phyloP scores from a whole-genome alignment of 2,113 vertebrate genomes.

The Catharus bicknelli region DNA sequence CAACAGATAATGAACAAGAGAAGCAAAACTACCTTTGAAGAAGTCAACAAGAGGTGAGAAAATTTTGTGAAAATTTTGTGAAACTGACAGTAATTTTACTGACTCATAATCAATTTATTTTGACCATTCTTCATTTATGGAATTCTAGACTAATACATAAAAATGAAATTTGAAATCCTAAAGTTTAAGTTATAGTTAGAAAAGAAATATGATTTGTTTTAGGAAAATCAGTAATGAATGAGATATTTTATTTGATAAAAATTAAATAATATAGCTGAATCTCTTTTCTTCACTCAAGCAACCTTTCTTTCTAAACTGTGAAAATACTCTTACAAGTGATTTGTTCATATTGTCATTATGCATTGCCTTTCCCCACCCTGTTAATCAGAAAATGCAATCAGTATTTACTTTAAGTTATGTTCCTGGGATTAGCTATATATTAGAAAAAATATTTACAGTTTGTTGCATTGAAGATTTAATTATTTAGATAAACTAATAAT shows the following conservation, averaged over 20 bases:
- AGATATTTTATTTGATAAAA: not conserved
- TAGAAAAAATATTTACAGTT: not conserved
- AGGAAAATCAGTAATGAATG: not conserved
- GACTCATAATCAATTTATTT: not conserved
- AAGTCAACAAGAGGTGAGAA: not conserved
- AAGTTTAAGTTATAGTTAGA: not conserved
- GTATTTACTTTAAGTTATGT: not conserved
- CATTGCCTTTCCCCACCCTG: not conserved
- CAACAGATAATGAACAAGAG: not conserved
- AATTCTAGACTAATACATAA: not conserved
- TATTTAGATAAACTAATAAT: not conserved
- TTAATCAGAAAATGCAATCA: not conserved
- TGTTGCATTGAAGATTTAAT: not conserved
- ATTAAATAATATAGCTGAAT: not conserved
- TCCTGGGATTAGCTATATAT: not conserved
- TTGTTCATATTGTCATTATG: not conserved
- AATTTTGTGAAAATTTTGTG: not conserved
- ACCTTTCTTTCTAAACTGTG: not conserved
- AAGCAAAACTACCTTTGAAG: not conserved
- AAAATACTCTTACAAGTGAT: not conserved
- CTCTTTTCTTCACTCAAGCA: not conserved
- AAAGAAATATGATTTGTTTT: not conserved
- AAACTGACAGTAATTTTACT: not conserved
- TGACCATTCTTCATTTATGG: not conserved
- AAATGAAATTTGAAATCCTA: not conserved